Evolutionary conservation across 2,797 vertebrate species (phyloP), one percentile per base, ranked within the genome.

Genomic region (Ptychadena robeensis): DNA sequence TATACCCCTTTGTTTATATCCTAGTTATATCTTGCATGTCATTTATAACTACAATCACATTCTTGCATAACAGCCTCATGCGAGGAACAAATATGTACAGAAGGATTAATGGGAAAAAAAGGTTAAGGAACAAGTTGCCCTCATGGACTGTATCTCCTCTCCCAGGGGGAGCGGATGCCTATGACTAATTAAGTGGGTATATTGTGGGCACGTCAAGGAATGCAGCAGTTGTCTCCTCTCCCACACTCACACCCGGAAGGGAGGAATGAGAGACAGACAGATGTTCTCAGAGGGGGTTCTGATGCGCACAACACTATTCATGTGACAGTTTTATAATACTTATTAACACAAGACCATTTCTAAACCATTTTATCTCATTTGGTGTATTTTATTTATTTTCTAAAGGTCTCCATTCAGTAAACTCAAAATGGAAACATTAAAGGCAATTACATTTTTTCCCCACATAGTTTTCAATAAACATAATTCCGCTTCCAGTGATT

Each of bases 121-220:
- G 14, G 1, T 2, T 6, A 4, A 18, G 40, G 40, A 48, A 48
- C 15, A 53, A 2, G 27, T 38, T 9, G 37, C 59, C 14, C 15
- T n/a, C 14, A 12, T 5, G 15, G 12, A 48, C 32, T 40, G 14
- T 2, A 34, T 10, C 4, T 37, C 15, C 37, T 70, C 72, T 35
- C 30, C 31, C 18, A 6, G 5, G 28, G 40, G 27, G n/a, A 14
- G 34, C 8, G 11, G 25, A 25, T 28, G 57, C 32, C 34, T 63
- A 61, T 38, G 59, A 64, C 59, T 64, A 64, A 76, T 76, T n/a
- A 31, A 8, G 30, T 65, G 61, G 70, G 69, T 74, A 84, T 79
- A 71, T 59, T 32, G 76, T 80, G 82, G 82, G 76, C 63, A 80
- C 76, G 14, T 76, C 30, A 22, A 48, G 65, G 72, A 65, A 81